Conservation (phyloP, 2,888 invertebrate genomes). For the Metacarcinus magister region DNA sequence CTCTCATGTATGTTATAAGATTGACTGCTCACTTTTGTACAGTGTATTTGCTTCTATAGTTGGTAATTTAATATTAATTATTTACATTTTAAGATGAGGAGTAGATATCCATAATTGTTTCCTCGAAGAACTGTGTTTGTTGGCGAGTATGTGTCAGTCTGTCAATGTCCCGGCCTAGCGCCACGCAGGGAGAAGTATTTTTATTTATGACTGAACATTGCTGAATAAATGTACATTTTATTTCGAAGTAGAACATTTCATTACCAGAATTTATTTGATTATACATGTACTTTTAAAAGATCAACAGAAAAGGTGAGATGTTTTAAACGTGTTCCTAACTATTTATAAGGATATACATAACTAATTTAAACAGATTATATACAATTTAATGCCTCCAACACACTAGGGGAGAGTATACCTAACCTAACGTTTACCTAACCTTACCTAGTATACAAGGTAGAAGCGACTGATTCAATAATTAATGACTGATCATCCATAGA, state of each 20-base stretch:
- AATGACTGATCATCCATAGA: background rate
- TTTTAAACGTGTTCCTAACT: background rate
- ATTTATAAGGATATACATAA: background rate
- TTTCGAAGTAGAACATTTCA: slow-evolving; percentile 69
- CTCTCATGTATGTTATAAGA: slow-evolving; percentile 80
- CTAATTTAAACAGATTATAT: background rate
- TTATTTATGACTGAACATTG: slow-evolving; percentile 80
- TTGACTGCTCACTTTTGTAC: slow-evolving; percentile 81
- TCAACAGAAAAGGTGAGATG: slow-evolving; percentile 12
- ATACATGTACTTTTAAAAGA: background rate
- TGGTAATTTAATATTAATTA: slow-evolving; percentile 78
- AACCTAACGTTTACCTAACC: too few relatives aligned
- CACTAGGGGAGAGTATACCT: background rate
- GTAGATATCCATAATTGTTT: slow-evolving; percentile 70
- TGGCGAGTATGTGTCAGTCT: slow-evolving; percentile 72
- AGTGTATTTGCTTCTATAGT: slow-evolving; percentile 79
- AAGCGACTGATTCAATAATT: background rate
- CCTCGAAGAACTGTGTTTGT: slow-evolving; percentile 69
- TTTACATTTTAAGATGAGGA: slow-evolving; percentile 76
- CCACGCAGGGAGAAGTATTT: slow-evolving; percentile 68
- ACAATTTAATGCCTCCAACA: background rate
- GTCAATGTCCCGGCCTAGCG: slow-evolving; percentile 62
- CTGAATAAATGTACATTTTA: slow-evolving; percentile 80
- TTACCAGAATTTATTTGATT: background rate
- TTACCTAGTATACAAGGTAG: background rate